A percentile compares a stretch with the other conserved stretches of the same genome.
Evolutionary conservation across 1,140 invertebrate genomes (phyloP).

Genomic region (Mycetomoellerius zeteki): DNA sequence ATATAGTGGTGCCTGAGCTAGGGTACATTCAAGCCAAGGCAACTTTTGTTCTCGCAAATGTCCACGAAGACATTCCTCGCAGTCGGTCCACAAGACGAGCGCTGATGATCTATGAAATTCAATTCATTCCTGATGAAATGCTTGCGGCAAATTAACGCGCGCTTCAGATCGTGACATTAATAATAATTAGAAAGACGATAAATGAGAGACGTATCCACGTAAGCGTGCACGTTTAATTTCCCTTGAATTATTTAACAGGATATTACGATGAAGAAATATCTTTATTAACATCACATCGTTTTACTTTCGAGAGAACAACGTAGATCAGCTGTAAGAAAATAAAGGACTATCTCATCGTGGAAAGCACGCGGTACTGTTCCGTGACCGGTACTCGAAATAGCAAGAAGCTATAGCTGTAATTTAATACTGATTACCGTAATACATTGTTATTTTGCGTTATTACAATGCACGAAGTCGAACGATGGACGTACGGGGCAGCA

Average conservation of each 20-base stretch:
- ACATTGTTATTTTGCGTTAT: slow-evolving; percentile 31
- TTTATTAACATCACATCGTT: background rate
- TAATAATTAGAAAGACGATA: background rate
- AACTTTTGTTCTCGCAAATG: slow-evolving; percentile 50
- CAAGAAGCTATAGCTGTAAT: slow-evolving; percentile 19
- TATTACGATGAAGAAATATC: background rate
- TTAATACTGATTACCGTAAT: slow-evolving; percentile 32
- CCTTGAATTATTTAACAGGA: background rate
- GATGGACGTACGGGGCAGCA: slow-evolving; percentile 14
- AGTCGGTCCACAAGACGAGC: background rate
- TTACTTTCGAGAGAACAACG: background rate
- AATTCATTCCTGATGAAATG: background rate
- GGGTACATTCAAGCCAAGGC: slow-evolving; percentile 2
- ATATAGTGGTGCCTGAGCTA: slow-evolving; percentile 23
- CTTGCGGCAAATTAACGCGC: background rate
- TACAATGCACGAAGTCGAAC: slow-evolving; percentile 5
- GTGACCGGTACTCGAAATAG: background rate
- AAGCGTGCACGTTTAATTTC: background rate
- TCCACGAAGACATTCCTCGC: background rate
- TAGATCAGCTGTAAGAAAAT: background rate
- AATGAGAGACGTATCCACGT: background rate
- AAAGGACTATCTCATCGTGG: background rate
- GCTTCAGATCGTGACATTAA: background rate
- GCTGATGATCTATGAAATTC: slow-evolving; percentile 31
- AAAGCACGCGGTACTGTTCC: background rate